A percentile compares a stretch with the other conserved stretches of the same genome.
Conservation (phyloP, 2,113 vertebrate genomes). For the Brachyistius frenatus region DNA sequence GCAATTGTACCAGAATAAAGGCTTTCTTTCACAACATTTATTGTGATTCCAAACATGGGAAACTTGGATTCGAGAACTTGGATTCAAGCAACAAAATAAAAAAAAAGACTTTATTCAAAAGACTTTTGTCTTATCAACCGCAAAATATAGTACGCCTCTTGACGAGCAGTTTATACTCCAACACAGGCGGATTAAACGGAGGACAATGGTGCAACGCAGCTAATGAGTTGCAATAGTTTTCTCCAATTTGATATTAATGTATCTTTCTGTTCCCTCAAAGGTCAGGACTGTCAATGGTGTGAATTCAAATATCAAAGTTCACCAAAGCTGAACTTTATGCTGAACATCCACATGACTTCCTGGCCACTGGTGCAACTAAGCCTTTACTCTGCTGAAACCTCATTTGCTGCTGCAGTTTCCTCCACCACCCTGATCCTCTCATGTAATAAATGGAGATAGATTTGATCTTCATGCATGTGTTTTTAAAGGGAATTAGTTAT, state of each 20-base stretch:
- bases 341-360: slow-evolving; percentile 18
- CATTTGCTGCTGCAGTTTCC: neutral
- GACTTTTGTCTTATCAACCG: neutral
- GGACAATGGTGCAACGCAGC: neutral
- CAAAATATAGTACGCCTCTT: neutral
- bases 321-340: slow-evolving; percentile 8
- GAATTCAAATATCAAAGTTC: neutral
- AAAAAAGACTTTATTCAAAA: neutral
- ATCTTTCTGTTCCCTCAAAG: neutral
- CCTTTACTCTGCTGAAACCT: neutral
- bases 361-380: neutral
- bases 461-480: too few species aligned
- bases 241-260: neutral
- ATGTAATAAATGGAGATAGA: too few species aligned
- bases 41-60: slow-evolving; percentile 1
- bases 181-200: neutral
- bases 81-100: slow-evolving; percentile 21
- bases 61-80: slow-evolving; percentile 1
- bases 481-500: too few species aligned
- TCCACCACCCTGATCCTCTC: too few species aligned
- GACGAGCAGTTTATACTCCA: neutral
- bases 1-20: neutral
- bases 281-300: neutral
- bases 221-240: neutral
- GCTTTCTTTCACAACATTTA: slow-evolving; percentile 3